Base-by-base conservation (phyloP, 2,888 invertebrate species). In the Congeria kusceri region DNA sequence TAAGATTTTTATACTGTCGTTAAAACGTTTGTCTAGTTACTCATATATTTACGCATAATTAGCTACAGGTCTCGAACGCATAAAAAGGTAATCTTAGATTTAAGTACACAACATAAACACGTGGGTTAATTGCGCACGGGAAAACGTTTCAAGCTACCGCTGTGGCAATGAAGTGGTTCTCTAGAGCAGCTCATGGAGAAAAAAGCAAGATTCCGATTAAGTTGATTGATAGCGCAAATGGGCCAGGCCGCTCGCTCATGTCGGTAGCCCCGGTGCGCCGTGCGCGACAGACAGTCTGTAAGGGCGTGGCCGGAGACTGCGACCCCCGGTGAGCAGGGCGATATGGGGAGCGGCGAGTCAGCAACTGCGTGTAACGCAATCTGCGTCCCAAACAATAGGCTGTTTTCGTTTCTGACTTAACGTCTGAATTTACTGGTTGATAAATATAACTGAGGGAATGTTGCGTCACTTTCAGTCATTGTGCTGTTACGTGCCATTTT, bases 21-120 rank as follows among this genome's bases (percentile, higher is more conserved):
- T 13, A 69, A 69, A 23, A 29, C 39, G 23, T 47, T 46, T 39
- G 29, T 39, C 71, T 46, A 71, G 66, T 71, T 71, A 67, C 72
- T 69, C 25, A 73, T 73, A 78, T 74, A 78, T 73, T 74, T 65
- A 64, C 71, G 46, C 57, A 47, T 76, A 72, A 80, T 80, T 80
- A 64, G 62, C 58, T 23, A 27, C 80, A 76, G 75, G 58, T 64
- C 44, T 28, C 25, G 23, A 47, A 39, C 23, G 13, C 59, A 68
- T 72, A 72, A 72, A 76, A 64, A 13, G 63, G 72, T 75, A 76
- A 76, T 76, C 64, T 44, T 61, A 80, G 66, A 71, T 64, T 72
- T 62, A 69, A 39, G 62, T 27, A 23, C 67, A 39, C 25, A 63
- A 46, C 67, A 63, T 75, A 69, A 75, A 75, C 32, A 39, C 25